Conservation (phyloP, 2,888 invertebrate genomes). For the Sepioteuthis lessoniana region DNA sequence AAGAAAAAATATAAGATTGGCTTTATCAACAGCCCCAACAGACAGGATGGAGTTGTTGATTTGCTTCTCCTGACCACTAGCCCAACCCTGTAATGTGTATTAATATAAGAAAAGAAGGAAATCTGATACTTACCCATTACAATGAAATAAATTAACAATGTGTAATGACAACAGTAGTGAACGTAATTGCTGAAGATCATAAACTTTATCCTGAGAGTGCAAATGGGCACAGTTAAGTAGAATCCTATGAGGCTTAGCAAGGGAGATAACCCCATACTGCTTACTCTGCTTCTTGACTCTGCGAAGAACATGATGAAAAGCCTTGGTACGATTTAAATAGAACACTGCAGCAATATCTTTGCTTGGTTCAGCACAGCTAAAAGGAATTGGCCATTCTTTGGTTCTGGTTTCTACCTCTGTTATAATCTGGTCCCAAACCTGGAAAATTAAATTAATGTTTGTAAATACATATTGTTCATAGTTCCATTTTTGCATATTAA, state of each 20-base stretch:
- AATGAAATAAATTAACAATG: not conserved
- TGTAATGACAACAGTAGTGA: not conserved
- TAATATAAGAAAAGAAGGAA: no score
- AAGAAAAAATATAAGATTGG: not conserved
- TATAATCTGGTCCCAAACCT: not conserved
- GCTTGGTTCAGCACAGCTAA: conserved; percentile 25
- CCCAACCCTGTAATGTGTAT: no score
- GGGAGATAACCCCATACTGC: not conserved
- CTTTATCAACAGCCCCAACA: no score
- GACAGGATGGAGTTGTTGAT: no score
- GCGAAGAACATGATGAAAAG: not conserved
- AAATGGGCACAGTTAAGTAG: not conserved
- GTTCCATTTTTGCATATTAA: no score
- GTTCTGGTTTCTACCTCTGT: conserved; percentile 39
- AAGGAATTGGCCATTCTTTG: conserved; percentile 8
- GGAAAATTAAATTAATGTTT: not conserved
- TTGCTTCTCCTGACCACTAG: no score
- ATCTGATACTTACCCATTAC: not conserved
- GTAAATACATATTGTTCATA: not conserved
- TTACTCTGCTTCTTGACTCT: not conserved
- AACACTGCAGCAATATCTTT: conserved; percentile 34
- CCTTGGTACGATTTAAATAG: not conserved
- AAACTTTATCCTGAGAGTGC: not conserved
- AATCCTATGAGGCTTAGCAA: not conserved
- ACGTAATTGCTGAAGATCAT: not conserved